Evolutionary conservation across 2,888 invertebrate species (phyloP).

Genomic region (Abrostola triplasia): DNA sequence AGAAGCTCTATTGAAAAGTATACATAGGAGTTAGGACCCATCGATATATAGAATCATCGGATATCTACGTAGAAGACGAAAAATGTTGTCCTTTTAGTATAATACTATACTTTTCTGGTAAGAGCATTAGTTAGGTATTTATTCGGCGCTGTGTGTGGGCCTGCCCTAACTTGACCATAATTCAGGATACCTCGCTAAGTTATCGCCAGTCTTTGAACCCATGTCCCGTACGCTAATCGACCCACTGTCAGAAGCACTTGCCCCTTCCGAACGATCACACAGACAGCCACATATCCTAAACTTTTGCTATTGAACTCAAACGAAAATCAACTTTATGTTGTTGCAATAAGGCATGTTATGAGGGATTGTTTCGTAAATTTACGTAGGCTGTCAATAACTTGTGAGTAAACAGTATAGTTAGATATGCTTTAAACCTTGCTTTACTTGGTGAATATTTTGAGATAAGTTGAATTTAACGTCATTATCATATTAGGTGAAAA

Average conservation of each 20-base stretch:
- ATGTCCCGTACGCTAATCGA: constrained; percentile 78
- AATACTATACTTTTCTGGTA: not conserved
- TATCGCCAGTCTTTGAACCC: constrained; percentile 74
- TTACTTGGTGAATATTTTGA: constrained; percentile 21
- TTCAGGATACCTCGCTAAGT: constrained; percentile 56
- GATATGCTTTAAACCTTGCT: constrained; percentile 32
- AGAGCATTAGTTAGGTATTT: constrained; percentile 22
- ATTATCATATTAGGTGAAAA: no score
- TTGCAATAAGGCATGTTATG: constrained; percentile 9
- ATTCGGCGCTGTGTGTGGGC: constrained; percentile 40
- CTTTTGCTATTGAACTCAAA: constrained; percentile 26
- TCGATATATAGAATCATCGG: no score
- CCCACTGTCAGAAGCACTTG: constrained; percentile 82
- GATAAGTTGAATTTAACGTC: no score
- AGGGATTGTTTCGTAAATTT: constrained; percentile 10
- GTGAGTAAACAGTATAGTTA: constrained; percentile 48
- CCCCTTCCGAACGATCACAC: constrained; percentile 76
- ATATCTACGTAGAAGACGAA: not conserved
- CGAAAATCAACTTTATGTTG: constrained; percentile 32
- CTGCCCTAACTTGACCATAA: constrained; percentile 50
- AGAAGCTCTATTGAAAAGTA: no score
- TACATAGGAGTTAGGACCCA: no score
- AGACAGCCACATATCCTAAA: constrained; percentile 60
- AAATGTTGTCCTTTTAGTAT: not conserved
- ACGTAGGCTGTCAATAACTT: constrained; percentile 47